Evolutionary conservation across 2,888 invertebrate genomes (phyloP), one percentile per base, ranked within the genome.

Genomic region (Diploptera punctata): DNA sequence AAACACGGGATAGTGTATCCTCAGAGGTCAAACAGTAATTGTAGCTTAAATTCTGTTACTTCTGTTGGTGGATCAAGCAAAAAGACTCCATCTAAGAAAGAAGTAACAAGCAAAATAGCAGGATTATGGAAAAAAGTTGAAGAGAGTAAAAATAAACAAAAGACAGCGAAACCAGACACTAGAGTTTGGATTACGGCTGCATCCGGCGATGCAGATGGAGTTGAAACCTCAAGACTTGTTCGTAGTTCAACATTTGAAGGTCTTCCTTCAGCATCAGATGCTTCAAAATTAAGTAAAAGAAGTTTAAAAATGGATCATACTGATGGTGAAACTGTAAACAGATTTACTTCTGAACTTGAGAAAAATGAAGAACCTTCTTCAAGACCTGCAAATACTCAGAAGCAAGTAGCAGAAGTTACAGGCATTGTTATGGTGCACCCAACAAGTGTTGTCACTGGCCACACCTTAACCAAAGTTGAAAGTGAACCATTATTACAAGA

Each of bases 111-210:
- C 81, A 93, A 92, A 81, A 93, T 94, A 69, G 92, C 93, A 0
- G 91, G 88, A 78, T 82, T 94, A 18, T 94, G 93, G 93, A 93
- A 91, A 79, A 91, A 88, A 80, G 92, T 92, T 0, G 92, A 92
- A 78, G 89, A 91, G 72, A 88, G 84, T 47, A 91, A 90, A 76
- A 89, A 86, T 72, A 86, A 86, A 76, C 86, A 85, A 60, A 82
- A 84, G 2, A 80, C 80, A 21, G 83, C 84, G 67, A 88, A 87
- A 78, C 86, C 86, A 9, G 90, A 90, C 72, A 87, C 85, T 60
- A 84, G 87, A 75, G 88, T 89, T 9, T 90, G 89, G 88, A 87
- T 89, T 47, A 85, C 86, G 33, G 73, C 70, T 31, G 67, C 67
- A 52, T 29, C 49, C 13, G 68, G 44, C 24, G 10, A 31, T 13